These are phyloP conservation scores for Epinephelus malabaricus DNA, from an alignment of 2,797 vertebrate species.

Conservation along the genomic window DNA sequence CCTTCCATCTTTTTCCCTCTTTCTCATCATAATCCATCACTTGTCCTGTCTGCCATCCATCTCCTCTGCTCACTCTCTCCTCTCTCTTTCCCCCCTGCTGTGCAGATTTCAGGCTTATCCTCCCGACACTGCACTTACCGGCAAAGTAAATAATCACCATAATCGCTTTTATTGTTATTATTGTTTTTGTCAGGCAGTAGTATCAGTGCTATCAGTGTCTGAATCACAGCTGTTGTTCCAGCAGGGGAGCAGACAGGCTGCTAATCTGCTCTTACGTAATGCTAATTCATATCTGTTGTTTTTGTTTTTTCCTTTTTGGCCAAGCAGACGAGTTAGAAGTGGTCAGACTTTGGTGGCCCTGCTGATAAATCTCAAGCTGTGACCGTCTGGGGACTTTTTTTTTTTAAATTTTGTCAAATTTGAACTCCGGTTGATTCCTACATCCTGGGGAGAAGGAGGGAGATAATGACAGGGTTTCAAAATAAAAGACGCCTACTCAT, in stretches of 20 bases:
- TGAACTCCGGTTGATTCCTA: slow-evolving; percentile 17
- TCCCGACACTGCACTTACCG: background rate
- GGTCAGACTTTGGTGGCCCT: background rate
- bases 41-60: slow-evolving; percentile 5
- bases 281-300: slow-evolving; percentile 55
- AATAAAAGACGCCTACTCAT: slow-evolving; percentile 40
- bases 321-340: slow-evolving; percentile 22
- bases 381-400: slow-evolving; percentile 16
- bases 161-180: slow-evolving; percentile 41
- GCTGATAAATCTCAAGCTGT: slow-evolving; percentile 23
- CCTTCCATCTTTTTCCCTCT: slow-evolving; percentile 15
- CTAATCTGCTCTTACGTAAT: slow-evolving; percentile 55
- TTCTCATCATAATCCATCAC: slow-evolving; percentile 19
- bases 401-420: background rate
- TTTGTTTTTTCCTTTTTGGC: background rate
- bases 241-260: slow-evolving; percentile 48
- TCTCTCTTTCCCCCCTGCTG: background rate
- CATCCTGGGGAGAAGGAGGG: background rate
- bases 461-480: slow-evolving; percentile 15
- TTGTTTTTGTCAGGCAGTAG: slow-evolving; percentile 31
- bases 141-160: slow-evolving; percentile 43
- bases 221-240: slow-evolving; percentile 62
- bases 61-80: background rate
- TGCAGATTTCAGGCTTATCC: slow-evolving; percentile 29
- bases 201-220: slow-evolving; percentile 56